These are phyloP conservation scores for Spermophilus dauricus DNA, from an alignment of 2,113 vertebrate species.

Conservation along the genomic window DNA sequence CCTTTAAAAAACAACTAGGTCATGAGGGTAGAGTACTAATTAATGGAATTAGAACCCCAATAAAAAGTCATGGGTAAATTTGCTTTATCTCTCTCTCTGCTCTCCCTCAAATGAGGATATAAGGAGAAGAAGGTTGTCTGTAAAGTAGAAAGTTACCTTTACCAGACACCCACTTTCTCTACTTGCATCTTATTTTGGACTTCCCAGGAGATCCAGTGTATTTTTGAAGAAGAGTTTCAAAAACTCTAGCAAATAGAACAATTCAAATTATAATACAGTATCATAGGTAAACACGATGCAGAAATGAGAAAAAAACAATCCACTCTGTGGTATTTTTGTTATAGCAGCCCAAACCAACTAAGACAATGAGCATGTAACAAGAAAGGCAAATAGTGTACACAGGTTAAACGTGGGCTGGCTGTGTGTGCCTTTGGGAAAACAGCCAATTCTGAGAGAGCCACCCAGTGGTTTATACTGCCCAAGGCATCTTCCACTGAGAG, in stretches of 20 bases:
- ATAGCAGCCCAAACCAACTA: not conserved
- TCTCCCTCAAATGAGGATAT: not conserved
- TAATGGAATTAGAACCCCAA: not conserved
- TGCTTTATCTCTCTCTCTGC: not conserved
- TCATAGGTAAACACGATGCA: not conserved
- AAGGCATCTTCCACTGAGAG: not conserved
- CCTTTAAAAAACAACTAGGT: not conserved
- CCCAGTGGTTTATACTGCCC: not conserved
- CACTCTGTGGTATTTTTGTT: not conserved
- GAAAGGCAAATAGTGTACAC: not conserved
- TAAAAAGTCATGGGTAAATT: not conserved
- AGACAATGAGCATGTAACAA: not conserved
- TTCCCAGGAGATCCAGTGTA: not conserved
- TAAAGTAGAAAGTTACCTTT: not conserved
- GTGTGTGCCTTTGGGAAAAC: not conserved
- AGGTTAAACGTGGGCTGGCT: not conserved
- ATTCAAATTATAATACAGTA: slow-evolving; percentile 13
- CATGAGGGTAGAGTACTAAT: not conserved
- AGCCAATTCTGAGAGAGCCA: not conserved
- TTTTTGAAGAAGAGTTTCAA: not conserved
- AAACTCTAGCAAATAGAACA: not conserved
- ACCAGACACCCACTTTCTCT: not conserved
- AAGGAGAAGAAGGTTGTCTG: not conserved
- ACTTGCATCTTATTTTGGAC: not conserved
- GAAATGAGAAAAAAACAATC: not conserved